Percentiles rank a stretch among this genome's conserved stretches.
Conservation (phyloP, 2,797 vertebrate genomes). For the Pseudomugil tenellus region DNA sequence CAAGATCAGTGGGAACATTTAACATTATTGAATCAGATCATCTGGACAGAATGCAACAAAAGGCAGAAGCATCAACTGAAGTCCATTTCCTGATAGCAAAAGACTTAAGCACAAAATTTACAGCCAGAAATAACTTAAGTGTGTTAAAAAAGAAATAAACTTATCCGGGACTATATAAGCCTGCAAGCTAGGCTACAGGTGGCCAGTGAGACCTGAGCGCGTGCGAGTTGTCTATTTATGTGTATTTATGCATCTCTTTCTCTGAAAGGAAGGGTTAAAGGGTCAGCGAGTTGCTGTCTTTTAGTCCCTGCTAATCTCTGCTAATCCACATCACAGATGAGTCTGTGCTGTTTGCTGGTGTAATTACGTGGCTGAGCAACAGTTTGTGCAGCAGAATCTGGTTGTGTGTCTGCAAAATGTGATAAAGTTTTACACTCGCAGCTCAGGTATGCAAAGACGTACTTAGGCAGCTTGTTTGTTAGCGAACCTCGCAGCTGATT, state of each 20-base stretch:
- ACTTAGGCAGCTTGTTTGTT: not conserved
- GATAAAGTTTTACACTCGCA: not conserved
- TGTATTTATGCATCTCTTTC: slow-evolving; percentile 26
- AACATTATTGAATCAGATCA: too few relatives aligned
- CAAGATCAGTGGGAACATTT: too few relatives aligned
- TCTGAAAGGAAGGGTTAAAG: slow-evolving; percentile 33
- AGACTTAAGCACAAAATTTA: too few relatives aligned
- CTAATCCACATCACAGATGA: slow-evolving; percentile 53
- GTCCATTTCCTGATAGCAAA: too few relatives aligned
- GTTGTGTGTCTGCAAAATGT: not conserved
- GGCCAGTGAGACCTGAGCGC: not conserved
- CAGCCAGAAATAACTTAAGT: not conserved
- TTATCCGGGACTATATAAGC: not conserved
- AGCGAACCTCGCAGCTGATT: not conserved
- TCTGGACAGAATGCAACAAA: too few relatives aligned
- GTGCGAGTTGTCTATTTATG: slow-evolving; percentile 16
- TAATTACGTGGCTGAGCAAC: slow-evolving; percentile 44
- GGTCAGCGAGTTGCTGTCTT: slow-evolving; percentile 43
- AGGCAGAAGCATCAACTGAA: too few relatives aligned
- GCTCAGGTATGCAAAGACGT: not conserved
- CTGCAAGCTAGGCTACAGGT: not conserved
- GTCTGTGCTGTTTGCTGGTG: slow-evolving; percentile 48
- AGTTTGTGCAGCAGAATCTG: slow-evolving; percentile 51
- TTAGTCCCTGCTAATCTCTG: slow-evolving; percentile 50
- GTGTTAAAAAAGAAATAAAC: not conserved